These are phyloP conservation scores for Chironomus tentans DNA, from an alignment of 2,888 invertebrate genomes.

Conservation along the genomic window DNA sequence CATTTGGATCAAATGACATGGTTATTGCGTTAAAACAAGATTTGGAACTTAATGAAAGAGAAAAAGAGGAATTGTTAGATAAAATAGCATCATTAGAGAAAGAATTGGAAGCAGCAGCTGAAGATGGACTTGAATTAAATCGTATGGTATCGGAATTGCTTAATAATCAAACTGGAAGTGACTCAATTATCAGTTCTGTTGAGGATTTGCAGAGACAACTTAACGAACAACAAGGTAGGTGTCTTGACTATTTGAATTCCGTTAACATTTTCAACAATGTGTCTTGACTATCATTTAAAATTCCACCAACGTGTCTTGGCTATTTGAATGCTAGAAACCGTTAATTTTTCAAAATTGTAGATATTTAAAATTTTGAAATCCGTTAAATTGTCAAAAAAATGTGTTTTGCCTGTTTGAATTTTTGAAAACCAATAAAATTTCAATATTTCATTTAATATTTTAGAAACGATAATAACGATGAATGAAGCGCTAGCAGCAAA, in stretches of 20 bases:
- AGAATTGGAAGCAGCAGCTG: conserved; percentile 71
- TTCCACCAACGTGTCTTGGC: background rate
- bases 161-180: conserved; percentile 57
- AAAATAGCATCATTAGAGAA: conserved; percentile 59
- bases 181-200: conserved; percentile 53
- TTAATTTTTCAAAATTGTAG: background rate
- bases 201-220: conserved; percentile 57
- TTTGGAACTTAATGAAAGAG: conserved; percentile 46
- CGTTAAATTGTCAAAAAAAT: background rate
- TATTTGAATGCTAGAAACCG: no score
- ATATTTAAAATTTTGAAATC: no score
- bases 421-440: no score
- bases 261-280: background rate
- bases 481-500: conserved; percentile 46
- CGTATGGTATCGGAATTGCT: conserved; percentile 57
- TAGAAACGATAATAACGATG: conserved; percentile 45
- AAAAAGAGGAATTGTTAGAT: conserved; percentile 51
- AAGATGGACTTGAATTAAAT: conserved; percentile 67
- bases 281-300: no score
- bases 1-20: conserved; percentile 64
- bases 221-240: conserved; percentile 51
- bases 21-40: conserved; percentile 57
- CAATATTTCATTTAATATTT: background rate
- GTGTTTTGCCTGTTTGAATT: no score
- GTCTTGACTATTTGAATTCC: conserved; percentile 25